phyloP scores from a whole-genome alignment of 2,797 vertebrate genomes.

The Menidia menidia region DNA sequence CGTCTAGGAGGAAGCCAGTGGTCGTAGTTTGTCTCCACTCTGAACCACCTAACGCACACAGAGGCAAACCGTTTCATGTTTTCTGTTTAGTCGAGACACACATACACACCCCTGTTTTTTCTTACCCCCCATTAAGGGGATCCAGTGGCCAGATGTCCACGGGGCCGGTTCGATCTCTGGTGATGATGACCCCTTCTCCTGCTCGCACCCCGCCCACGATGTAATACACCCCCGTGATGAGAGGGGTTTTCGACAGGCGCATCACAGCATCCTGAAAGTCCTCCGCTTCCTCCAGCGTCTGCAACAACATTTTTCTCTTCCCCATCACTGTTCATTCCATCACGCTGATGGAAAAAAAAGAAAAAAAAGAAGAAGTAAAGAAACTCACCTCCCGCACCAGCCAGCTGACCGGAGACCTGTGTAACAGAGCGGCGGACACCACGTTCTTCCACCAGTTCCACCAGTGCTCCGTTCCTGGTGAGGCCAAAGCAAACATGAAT shows the following conservation, averaged over 20 bases:
- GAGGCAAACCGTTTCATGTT: conserved; percentile 2
- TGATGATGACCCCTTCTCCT: conserved; percentile 90
- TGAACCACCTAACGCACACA: conserved; percentile 87
- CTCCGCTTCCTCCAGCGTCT: conserved; percentile 88
- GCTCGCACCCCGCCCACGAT: conserved; percentile 87
- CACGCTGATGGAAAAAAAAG: too few relatives aligned
- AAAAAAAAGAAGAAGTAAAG: too few relatives aligned
- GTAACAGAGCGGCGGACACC: conserved; percentile 85
- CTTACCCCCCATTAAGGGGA: conserved; percentile 83
- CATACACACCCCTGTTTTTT: not conserved
- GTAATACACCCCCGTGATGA: conserved; percentile 93
- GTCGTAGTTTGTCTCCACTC: conserved; percentile 94
- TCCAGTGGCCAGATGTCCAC: conserved; percentile 93
- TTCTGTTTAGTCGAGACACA: not conserved
- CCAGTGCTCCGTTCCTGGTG: conserved; percentile 86
- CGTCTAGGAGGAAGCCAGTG: conserved; percentile 89
- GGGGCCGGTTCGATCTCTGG: conserved; percentile 86
- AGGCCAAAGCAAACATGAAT: not conserved
- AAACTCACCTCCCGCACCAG: conserved; percentile 89
- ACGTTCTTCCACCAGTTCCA: conserved; percentile 95
- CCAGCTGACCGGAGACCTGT: conserved; percentile 90
- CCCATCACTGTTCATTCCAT: not conserved
- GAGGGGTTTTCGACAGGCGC: conserved; percentile 86
- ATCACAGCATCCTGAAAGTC: conserved; percentile 88
- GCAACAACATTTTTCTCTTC: conserved; percentile 12